A percentile compares a stretch with the other conserved stretches of the same genome.
Conservation (phyloP, 2,888 invertebrate genomes). For the Andrena hattorfiana region DNA sequence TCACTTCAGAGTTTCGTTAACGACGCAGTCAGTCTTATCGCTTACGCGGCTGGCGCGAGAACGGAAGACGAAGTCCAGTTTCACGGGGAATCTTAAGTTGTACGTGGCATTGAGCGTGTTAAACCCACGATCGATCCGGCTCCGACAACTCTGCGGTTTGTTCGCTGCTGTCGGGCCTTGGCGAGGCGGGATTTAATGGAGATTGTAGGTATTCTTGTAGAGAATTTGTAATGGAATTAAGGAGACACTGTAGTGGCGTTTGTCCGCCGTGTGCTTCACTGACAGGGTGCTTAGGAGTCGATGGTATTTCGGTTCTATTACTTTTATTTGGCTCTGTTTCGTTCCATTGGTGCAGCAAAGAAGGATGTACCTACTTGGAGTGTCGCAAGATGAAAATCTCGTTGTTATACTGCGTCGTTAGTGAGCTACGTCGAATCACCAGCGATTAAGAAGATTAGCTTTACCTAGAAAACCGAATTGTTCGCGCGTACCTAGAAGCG, state of each 20-base stretch:
- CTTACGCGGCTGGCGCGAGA: too few relatives aligned
- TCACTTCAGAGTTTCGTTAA: neutral
- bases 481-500: neutral
- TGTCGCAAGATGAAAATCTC: too few relatives aligned
- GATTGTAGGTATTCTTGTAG: constrained; percentile 45
- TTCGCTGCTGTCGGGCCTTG: constrained; percentile 17
- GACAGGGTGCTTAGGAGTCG: too few relatives aligned
- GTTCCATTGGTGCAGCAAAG: too few relatives aligned
- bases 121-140: constrained; percentile 18
- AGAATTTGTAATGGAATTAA: constrained; percentile 40
- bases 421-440: neutral
- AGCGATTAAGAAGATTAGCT: constrained; percentile 4
- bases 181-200: constrained; percentile 29
- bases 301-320: too few relatives aligned
- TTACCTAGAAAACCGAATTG: neutral
- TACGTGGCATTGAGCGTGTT: neutral
- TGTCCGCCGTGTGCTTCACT: neutral
- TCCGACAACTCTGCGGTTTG: neutral
- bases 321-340: too few relatives aligned
- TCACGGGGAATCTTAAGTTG: neutral
- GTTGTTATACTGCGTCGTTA: neutral
- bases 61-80: neutral
- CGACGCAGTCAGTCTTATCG: neutral
- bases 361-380: too few relatives aligned
- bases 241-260: neutral